Conservation (phyloP, 2,113 vertebrate genomes). For the Serinus canaria region DNA sequence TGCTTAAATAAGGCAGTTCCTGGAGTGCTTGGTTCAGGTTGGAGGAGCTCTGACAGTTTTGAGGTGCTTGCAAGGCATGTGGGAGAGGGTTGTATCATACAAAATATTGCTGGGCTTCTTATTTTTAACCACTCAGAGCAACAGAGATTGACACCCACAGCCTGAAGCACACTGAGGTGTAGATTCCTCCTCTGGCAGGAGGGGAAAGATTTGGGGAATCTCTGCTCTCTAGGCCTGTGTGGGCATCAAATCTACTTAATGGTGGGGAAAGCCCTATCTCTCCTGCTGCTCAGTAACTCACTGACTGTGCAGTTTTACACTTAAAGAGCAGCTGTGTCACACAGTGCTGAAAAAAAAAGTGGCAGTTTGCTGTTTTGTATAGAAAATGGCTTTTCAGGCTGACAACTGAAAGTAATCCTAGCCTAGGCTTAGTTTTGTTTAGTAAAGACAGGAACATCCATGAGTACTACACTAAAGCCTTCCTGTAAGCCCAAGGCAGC, state of each 20-base stretch:
- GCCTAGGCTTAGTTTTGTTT: constrained; percentile 53
- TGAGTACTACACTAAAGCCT: constrained; percentile 41
- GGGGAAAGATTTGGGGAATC: neutral
- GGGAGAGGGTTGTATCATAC: neutral
- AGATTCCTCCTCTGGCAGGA: neutral
- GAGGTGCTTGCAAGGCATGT: neutral
- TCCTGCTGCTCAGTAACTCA: neutral
- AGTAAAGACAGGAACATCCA: constrained; percentile 52
- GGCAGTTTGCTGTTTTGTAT: constrained; percentile 55
- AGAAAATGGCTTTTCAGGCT: constrained; percentile 59
- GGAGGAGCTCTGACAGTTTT: neutral
- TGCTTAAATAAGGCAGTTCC: neutral
- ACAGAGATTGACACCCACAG: neutral
- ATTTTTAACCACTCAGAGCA: neutral
- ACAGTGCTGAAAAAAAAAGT: constrained; percentile 4
- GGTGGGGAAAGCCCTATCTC: neutral
- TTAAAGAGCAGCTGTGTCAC: neutral
- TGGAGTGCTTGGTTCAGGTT: neutral
- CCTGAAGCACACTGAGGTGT: neutral
- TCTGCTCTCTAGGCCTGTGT: neutral
- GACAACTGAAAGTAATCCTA: constrained; percentile 46
- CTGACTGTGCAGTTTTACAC: constrained; percentile 51
- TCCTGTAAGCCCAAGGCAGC: neutral
- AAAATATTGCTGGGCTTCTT: neutral
- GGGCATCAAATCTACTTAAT: neutral